Evolutionary conservation across 2,888 invertebrate species (phyloP), one percentile per base, ranked within the genome.

Genomic region (Melanargia galathea): DNA sequence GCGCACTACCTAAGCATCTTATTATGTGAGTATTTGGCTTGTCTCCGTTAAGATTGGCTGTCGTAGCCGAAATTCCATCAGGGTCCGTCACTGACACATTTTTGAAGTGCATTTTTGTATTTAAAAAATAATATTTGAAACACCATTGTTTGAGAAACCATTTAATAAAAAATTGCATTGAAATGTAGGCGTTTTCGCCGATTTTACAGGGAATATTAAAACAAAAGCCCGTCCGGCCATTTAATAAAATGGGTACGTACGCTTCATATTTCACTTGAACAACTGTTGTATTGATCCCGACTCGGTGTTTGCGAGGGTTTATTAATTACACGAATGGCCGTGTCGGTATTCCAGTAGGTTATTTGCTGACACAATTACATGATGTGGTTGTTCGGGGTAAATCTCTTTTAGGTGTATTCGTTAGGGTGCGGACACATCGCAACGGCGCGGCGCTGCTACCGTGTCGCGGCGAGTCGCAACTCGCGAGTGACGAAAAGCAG

Each of bases 261-360:
- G 48, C 48, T 55, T 62, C 62, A 62, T 62, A 62, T 65, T 62
- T 62, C 62, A 56, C 55, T 43, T 24, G 55, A 65, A 62, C 62
- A 62, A 65, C 62, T 58, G 64, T 62, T 65, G 62, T 65, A 65
- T 65, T 65, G 65, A 65, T 65, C 62, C 43, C 52, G 20, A 18
- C 33, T 49, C 63, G 45, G 24, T 45, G 52, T 65, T 59, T 43
- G 62, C 55, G 54, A 59, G 59, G 40, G 60, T 62, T 55, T 49
- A 65, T 62, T 62, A 65, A 65, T 62, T 58, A 64, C 52, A 40
- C 35, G 48, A 52, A 55, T 35, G 55, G 54, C 55, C 30, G 43
- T 40, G 60, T 56, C 11, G 26, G 22, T 43, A 43, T 18, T 4
- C 16, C 33, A 52, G 24, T 38, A 35, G 48, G 24, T 22, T 46